phyloP scores from a whole-genome alignment of 64 coral and sea anemone genomes.

The Montipora capricornis region DNA sequence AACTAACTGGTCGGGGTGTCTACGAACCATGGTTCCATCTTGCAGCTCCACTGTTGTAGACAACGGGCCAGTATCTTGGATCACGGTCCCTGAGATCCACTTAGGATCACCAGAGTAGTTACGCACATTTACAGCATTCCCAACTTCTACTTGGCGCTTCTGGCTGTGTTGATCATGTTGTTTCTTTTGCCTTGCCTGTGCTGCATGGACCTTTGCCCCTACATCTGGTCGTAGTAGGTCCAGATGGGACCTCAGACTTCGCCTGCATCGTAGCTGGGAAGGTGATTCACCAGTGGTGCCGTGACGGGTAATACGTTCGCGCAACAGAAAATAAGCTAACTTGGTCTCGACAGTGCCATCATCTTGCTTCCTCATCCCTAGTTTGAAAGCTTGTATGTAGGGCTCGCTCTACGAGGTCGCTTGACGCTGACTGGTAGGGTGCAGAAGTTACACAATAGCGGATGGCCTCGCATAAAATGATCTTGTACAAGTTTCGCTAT shows the following conservation, averaged over 20 bases:
- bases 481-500: no score
- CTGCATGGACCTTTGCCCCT: constrained; percentile 27
- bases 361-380: constrained; percentile 55
- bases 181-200: no score
- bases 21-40: background rate
- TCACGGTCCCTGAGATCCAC: background rate
- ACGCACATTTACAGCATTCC: background rate
- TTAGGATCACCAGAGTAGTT: background rate
- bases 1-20: no score
- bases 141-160: no score
- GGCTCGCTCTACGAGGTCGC: constrained; percentile 33
- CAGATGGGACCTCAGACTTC: no score
- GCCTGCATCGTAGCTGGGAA: no score
- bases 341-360: no score
- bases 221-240: background rate
- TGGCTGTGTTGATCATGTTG: no score
- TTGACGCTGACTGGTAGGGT: constrained; percentile 29
- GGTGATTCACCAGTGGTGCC: no score
- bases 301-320: no score
- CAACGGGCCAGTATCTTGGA: constrained; percentile 12
- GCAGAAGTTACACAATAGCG: background rate
- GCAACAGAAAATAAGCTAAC: no score
- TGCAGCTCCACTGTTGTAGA: background rate
- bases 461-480: no score
- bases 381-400: constrained; percentile 50